These are phyloP conservation scores for Conus ventricosus DNA, from an alignment of 1,140 invertebrate species.

Conservation along the genomic window DNA sequence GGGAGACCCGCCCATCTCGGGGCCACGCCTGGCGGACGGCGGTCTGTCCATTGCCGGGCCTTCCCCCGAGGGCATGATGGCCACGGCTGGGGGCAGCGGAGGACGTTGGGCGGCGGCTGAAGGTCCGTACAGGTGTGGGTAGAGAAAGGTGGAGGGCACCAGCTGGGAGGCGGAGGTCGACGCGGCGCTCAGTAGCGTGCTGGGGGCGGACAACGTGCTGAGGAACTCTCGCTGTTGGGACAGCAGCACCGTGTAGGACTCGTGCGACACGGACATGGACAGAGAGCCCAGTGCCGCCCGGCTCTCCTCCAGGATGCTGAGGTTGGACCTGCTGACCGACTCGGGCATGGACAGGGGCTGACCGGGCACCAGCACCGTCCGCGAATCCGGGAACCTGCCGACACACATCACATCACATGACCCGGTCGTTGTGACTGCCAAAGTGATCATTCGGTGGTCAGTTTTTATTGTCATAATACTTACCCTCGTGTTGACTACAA, in stretches of 20 bases:
- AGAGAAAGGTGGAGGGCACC: slow-evolving; percentile 60
- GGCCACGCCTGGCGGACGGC: too few species aligned
- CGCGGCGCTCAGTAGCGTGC: slow-evolving; percentile 46
- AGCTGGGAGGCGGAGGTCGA: slow-evolving; percentile 47
- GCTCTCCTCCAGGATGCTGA: slow-evolving; percentile 63
- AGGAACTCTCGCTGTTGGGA: slow-evolving; percentile 48
- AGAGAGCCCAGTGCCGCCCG: slow-evolving; percentile 47
- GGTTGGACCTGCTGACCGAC: slow-evolving; percentile 57
- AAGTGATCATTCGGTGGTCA: too few species aligned
- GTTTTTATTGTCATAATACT: too few species aligned
- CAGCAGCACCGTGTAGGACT: slow-evolving; percentile 55
- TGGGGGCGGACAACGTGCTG: slow-evolving; percentile 52
- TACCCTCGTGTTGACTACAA: too few species aligned
- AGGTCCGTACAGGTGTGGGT: slow-evolving; percentile 62
- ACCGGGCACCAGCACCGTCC: background rate
- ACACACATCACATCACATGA: too few species aligned
- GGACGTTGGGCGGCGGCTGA: slow-evolving; percentile 59
- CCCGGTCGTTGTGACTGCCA: too few species aligned
- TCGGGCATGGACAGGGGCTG: slow-evolving; percentile 48
- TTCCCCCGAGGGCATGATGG: background rate
- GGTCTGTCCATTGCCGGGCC: background rate
- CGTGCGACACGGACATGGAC: slow-evolving; percentile 40
- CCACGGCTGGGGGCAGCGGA: slow-evolving; percentile 12
- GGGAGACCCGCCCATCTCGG: background rate
- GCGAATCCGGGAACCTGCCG: background rate